These are phyloP conservation scores for Caenorhabditis latens DNA, from an alignment of 1,140 invertebrate species.

Conservation along the genomic window DNA sequence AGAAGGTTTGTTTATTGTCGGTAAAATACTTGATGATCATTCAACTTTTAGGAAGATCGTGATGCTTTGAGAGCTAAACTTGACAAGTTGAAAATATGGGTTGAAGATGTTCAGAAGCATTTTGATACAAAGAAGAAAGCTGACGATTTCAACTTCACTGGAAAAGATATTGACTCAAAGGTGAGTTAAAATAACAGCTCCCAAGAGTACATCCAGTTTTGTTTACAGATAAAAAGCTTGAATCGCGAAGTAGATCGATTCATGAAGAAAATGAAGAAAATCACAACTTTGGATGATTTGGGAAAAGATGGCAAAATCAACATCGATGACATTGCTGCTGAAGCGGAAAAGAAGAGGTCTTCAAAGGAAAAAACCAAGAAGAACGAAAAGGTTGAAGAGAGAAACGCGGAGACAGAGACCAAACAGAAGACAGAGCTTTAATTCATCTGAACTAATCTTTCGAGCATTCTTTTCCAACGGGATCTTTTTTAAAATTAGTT, in stretches of 20 bases:
- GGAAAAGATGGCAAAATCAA: slow-evolving; percentile 57
- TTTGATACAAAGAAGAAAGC: slow-evolving; percentile 76
- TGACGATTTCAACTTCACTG: slow-evolving; percentile 78
- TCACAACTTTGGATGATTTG: slow-evolving; percentile 53
- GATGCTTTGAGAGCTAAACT: slow-evolving; percentile 79
- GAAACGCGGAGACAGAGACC: neutral
- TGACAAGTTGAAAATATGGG: slow-evolving; percentile 79
- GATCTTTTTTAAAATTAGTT: neutral
- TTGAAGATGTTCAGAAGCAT: slow-evolving; percentile 75
- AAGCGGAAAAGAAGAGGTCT: slow-evolving; percentile 45
- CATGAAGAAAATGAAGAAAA: slow-evolving; percentile 69
- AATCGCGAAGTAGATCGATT: slow-evolving; percentile 66
- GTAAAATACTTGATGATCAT: neutral
- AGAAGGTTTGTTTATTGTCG: neutral
- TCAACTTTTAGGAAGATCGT: slow-evolving; percentile 74
- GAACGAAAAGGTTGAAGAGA: neutral
- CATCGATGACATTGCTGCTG: slow-evolving; percentile 49
- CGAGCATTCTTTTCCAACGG: slow-evolving; percentile 23
- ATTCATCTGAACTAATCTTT: neutral
- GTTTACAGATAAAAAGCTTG: slow-evolving; percentile 64
- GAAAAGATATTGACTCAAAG: slow-evolving; percentile 78
- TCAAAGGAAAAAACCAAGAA: neutral
- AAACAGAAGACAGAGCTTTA: slow-evolving; percentile 54
- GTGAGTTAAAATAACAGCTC: slow-evolving; percentile 64
- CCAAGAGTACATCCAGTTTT: neutral